A percentile compares a stretch with the other conserved stretches of the same genome.
phyloP scores from a whole-genome alignment of 2,888 invertebrate species.

The Meghimatium bilineatum region DNA sequence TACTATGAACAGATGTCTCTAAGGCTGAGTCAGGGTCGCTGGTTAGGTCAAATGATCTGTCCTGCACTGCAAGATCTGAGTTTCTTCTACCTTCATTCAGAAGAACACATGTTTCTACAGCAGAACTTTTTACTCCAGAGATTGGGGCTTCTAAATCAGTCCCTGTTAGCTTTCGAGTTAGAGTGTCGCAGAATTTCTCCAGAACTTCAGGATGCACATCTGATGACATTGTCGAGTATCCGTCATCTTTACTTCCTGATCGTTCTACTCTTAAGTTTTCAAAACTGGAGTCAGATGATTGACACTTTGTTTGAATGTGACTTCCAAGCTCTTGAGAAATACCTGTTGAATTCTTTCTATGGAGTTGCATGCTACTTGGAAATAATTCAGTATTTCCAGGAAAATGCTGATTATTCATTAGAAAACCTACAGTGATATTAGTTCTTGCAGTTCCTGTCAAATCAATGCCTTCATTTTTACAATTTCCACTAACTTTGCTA shows the following conservation, averaged over 20 bases:
- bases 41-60: conserved; percentile 35
- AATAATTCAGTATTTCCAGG: conserved; percentile 6
- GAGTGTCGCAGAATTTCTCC: conserved; percentile 64
- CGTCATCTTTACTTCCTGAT: conserved; percentile 72
- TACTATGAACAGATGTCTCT: conserved; percentile 42
- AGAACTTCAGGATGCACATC: conserved; percentile 69
- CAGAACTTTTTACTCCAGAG: neutral
- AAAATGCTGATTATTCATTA: conserved; percentile 22
- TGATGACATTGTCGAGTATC: conserved; percentile 74
- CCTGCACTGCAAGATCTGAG: conserved; percentile 4
- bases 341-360: neutral
- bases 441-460: neutral
- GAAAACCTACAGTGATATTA: conserved; percentile 40
- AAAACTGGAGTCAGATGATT: conserved; percentile 61
- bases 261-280: conserved; percentile 66
- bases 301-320: conserved; percentile 41
- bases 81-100: neutral
- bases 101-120: neutral
- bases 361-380: conserved; percentile 29
- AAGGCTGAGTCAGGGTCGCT: conserved; percentile 41
- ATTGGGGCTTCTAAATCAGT: neutral
- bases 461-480: neutral
- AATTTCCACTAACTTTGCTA: neutral
- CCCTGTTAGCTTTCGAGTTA: conserved; percentile 45
- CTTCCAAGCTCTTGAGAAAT: neutral